Evolutionary conservation across 1,140 invertebrate species (phyloP), one percentile per base, ranked within the genome.

Genomic region (Trichogramma pretiosum): DNA sequence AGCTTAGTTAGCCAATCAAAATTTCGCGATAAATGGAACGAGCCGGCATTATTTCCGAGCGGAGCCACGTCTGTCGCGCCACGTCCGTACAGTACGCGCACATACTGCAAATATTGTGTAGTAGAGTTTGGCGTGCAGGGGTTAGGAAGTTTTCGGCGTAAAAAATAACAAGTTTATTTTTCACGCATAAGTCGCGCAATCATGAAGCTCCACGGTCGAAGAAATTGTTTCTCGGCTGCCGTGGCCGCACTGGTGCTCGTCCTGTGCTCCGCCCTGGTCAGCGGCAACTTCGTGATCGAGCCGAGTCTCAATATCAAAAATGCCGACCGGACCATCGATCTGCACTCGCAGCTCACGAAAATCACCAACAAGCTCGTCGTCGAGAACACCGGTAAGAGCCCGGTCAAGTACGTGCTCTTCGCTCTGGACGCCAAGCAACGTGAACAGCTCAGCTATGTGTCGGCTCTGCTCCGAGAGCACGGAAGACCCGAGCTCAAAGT

Each of bases 301-400:
- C 24, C 61, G 19, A 76, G 80, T 51, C 59, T 93, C 39, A 76
- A 82, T 23, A 78, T 90, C 50, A 84, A 81, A 61, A 90, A 88
- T 76, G 84, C 89, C 11, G 89, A 93, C 38, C 76, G 90, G 61
- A 79, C 79, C 23, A 80, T 97, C 46, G 91, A 98, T 72, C 71
- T 95, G 40, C 79, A 86, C 3, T 83, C 87, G 11, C 93, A 96
- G 72, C 71, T 96, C 26, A 87, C 89, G 1, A 93, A 92, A 73
- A 82, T 91, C 19, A 76, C 75, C 11, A 75, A 80, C 4, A 85
- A 85, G 66, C 73, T 95, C 52, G 85, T 83, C 42, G 63, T 93
- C 46, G 85, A 93, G 73, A 93, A 94, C 66, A 77, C 72, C 51
- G 82, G 84, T 37, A 83, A 84, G 62, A 76, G 36, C 3, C 63